phyloP scores from a whole-genome alignment of 2,113 vertebrate species.

The Lepisosteus oculatus region DNA sequence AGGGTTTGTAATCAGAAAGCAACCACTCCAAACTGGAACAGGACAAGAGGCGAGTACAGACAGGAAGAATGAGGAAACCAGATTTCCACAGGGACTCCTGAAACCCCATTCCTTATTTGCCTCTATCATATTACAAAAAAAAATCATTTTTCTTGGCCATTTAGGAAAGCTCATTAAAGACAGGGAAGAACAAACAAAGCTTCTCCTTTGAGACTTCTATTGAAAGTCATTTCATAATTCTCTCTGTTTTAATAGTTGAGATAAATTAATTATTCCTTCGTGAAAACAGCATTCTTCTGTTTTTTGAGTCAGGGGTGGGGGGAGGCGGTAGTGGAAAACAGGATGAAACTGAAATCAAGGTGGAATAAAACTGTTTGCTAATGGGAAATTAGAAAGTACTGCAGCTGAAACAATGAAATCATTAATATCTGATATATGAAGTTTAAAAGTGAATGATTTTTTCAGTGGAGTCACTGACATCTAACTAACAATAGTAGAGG shows the following conservation, averaged over 20 bases:
- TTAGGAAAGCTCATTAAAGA: conserved; percentile 98
- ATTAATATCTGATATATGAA: conserved; percentile 90
- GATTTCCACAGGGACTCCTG: conserved; percentile 65
- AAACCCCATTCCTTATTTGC: conserved; percentile 76
- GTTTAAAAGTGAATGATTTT: conserved; percentile 84
- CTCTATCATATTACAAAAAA: conserved; percentile 88
- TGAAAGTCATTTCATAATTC: conserved; percentile 93
- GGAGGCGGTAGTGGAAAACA: conserved; percentile 63
- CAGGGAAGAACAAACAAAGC: conserved; percentile 93
- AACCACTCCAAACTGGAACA: conserved; percentile 44
- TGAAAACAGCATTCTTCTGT: conserved; percentile 89
- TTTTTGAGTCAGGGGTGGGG: conserved; percentile 66
- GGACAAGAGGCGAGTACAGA: conserved; percentile 46
- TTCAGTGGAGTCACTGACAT: conserved; percentile 79
- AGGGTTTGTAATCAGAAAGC: conserved; percentile 40
- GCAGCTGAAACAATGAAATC: conserved; percentile 88
- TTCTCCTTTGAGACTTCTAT: conserved; percentile 89
- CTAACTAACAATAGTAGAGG: background rate
- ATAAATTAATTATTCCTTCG: conserved; percentile 99
- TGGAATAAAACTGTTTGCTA: conserved; percentile 76
- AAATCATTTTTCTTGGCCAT: conserved; percentile 91
- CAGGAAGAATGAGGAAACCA: conserved; percentile 25
- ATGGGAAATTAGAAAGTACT: conserved; percentile 87
- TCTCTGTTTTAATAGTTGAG: conserved; percentile 95
- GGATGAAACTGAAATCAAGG: conserved; percentile 83